Conservation (phyloP, 2,113 vertebrate genomes). For the Sphaerodactylus townsendi region DNA sequence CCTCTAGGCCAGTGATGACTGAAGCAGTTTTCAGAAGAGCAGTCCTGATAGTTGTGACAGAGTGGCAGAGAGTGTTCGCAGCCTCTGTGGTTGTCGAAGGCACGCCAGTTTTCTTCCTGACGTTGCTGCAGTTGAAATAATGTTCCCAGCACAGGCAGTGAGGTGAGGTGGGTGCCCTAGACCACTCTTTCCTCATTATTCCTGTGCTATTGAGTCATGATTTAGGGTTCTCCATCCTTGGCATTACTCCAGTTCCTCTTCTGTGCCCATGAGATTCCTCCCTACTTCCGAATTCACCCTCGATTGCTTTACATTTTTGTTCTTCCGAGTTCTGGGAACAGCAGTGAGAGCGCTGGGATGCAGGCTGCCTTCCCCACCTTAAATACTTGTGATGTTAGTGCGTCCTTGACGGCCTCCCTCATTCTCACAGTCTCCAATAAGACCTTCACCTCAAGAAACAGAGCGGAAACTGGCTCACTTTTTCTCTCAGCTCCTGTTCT, state of each 20-base stretch:
- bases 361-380: neutral
- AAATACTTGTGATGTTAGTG: neutral
- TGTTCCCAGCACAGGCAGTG: neutral
- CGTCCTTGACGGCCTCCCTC: conserved; percentile 40
- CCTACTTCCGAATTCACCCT: neutral
- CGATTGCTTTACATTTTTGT: conserved; percentile 22
- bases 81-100: neutral
- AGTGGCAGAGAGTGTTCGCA: neutral
- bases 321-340: conserved; percentile 32
- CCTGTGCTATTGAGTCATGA: neutral
- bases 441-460: conserved; percentile 16
- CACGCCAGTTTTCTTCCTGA: neutral
- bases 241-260: neutral
- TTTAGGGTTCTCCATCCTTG: neutral
- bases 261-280: neutral
- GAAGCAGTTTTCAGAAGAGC: neutral
- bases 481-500: conserved; percentile 9
- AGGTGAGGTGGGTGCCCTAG: too few relatives aligned
- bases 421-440: conserved; percentile 34
- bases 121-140: too few relatives aligned
- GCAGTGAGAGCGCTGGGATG: neutral
- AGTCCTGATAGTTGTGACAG: too few relatives aligned
- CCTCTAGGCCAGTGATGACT: neutral
- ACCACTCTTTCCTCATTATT: neutral
- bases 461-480: conserved; percentile 14